phyloP scores from a whole-genome alignment of 2,113 vertebrate species.

The Archocentrus centrarchus region DNA sequence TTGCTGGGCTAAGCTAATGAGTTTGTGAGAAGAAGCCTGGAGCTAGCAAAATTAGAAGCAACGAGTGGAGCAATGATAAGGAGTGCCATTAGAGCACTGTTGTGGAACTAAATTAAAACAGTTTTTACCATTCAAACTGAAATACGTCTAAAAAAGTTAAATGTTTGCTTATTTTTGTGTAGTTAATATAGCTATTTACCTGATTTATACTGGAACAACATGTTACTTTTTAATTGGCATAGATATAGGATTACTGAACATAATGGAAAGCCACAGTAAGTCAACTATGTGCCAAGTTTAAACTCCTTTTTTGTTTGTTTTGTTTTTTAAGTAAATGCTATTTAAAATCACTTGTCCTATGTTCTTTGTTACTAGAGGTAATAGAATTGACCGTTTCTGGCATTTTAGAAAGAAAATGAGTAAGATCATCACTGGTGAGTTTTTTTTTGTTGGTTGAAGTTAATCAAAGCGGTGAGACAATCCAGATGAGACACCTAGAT shows the following conservation, averaged over 20 bases:
- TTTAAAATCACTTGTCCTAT: neutral
- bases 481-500: neutral
- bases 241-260: neutral
- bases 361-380: too few species aligned
- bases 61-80: neutral
- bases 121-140: neutral
- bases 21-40: neutral
- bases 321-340: neutral
- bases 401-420: neutral
- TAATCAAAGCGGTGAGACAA: neutral
- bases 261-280: neutral
- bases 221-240: neutral
- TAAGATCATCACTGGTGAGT: neutral
- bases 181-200: neutral
- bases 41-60: constrained; percentile 3
- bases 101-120: neutral
- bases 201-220: neutral
- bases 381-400: neutral
- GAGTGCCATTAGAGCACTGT: neutral
- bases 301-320: neutral
- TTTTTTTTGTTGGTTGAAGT: neutral
- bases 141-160: neutral
- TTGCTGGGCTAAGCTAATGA: constrained; percentile 10
- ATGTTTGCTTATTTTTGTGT: neutral
- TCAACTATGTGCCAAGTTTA: neutral